These are phyloP conservation scores for Anhinga anhinga DNA, from an alignment of 2,113 vertebrate genomes.

Conservation along the genomic window DNA sequence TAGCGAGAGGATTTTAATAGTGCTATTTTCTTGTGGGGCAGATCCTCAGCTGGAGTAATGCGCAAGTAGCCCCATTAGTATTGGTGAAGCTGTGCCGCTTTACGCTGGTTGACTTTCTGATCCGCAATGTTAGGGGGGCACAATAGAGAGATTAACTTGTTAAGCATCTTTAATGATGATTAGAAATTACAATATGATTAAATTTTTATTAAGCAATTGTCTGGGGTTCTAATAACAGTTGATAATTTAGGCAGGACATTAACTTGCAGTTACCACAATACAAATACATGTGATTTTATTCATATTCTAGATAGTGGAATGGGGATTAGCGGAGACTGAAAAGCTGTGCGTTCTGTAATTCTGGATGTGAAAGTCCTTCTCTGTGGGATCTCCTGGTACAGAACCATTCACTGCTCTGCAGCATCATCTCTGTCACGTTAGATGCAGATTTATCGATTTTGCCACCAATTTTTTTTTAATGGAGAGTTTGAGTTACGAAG, in stretches of 20 bases:
- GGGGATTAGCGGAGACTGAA: background rate
- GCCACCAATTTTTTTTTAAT: background rate
- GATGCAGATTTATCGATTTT: background rate
- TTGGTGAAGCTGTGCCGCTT: background rate
- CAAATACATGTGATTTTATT: conserved; percentile 39
- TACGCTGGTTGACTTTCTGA: background rate
- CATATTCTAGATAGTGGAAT: background rate
- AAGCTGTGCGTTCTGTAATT: background rate
- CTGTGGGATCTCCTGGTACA: background rate
- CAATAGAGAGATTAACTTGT: conserved; percentile 60
- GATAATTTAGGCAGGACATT: conserved; percentile 57
- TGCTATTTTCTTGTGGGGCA: background rate
- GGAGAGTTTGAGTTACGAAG: background rate
- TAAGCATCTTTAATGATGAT: conserved; percentile 61
- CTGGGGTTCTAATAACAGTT: conserved; percentile 60
- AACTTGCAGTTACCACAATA: conserved; percentile 37
- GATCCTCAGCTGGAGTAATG: background rate
- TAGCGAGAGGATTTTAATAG: background rate
- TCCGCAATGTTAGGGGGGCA: background rate
- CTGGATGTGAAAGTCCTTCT: background rate
- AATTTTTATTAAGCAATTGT: conserved; percentile 70
- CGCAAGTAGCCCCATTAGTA: background rate
- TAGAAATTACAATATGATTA: conserved; percentile 67
- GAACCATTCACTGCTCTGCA: background rate
- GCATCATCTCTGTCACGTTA: background rate